Evolutionary conservation across 2,888 invertebrate species (phyloP), one percentile per base, ranked within the genome.

Genomic region (Tigriopus californicus): DNA sequence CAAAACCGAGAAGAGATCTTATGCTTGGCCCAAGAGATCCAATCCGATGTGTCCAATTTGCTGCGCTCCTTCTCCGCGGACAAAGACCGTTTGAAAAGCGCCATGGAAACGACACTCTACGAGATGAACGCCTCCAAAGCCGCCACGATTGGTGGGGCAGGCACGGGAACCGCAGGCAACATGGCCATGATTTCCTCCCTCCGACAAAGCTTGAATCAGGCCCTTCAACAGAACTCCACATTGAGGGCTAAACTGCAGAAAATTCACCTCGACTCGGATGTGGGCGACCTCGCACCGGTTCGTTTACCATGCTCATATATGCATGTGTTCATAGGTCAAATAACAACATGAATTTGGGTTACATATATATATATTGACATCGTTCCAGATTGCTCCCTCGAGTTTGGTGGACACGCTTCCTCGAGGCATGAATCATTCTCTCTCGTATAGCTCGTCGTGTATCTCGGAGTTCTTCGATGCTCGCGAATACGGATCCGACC

Each of bases 381-480:
- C 33, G 8, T 33, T 33, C 4, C 33, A 33, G 33, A 5, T 33
- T 3, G 33, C 33, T 33, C 33, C 33, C 8, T 33, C 33, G 33
- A 33, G 33, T 8, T 8, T 33, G 3, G 8, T 33, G 4, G 33
- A 33, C 8, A 33, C 33, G 3, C 33, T 33, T 33, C 33, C 33
- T 33, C 33, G 33, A 8, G 33, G 33, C 33, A 33, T 33, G 33
- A 33, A 33, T 33, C 77, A 77, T 67, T 82, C 82, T 0, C 71
- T 81, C 51, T 83, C 83, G 68, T 81, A 81, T 70, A 83, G 83
- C 67, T 84, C 83, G 24, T 83, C 83, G 0, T 80, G 83, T 65
- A 78, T 82, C 0, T 81, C 82, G 0, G 83, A 86, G 71, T 85
- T 85, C 73, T 85, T 83, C 69, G 85, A 86, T 70, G 86, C 85